Evolutionary conservation across 2,888 invertebrate species (phyloP).

Genomic region (Melinaea menophilus): DNA sequence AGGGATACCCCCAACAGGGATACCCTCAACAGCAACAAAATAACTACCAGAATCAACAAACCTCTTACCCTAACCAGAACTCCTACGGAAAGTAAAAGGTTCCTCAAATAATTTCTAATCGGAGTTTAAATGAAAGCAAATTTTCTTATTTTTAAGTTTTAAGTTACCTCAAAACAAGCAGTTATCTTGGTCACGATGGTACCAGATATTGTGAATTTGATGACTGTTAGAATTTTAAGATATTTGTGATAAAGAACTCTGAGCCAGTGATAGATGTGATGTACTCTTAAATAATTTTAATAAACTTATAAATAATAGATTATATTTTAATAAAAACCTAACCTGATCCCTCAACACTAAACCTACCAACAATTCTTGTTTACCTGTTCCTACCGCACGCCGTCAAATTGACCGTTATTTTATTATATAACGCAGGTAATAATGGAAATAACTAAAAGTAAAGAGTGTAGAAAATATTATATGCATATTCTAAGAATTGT

Average conservation of each 20-base stretch:
- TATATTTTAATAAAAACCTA: slow-evolving; percentile 18
- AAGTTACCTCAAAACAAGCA: slow-evolving; percentile 37
- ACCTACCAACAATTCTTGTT: neutral
- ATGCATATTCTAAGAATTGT: too few relatives aligned
- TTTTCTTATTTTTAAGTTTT: slow-evolving; percentile 9
- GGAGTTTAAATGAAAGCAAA: slow-evolving; percentile 1
- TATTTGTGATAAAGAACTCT: slow-evolving; percentile 34
- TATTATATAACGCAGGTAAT: too few relatives aligned
- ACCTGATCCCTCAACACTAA: neutral
- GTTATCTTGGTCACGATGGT: slow-evolving; percentile 62
- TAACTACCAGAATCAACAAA: slow-evolving; percentile 32
- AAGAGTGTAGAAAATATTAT: too few relatives aligned
- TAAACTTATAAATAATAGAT: slow-evolving; percentile 30
- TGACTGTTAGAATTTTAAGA: slow-evolving; percentile 44
- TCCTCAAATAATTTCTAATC: neutral
- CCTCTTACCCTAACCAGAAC: slow-evolving; percentile 33
- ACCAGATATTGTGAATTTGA: slow-evolving; percentile 59
- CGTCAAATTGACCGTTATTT: too few relatives aligned
- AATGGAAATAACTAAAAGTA: too few relatives aligned
- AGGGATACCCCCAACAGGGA: slow-evolving; percentile 31
- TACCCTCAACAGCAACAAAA: slow-evolving; percentile 32
- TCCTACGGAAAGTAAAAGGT: slow-evolving; percentile 18
- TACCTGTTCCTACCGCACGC: too few relatives aligned
- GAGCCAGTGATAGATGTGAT: slow-evolving; percentile 38
- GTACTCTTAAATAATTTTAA: slow-evolving; percentile 34